A percentile compares a stretch with the other conserved stretches of the same genome.
These are phyloP conservation scores for Martes martes DNA, from an alignment of 2,113 vertebrate species.

Conservation along the genomic window DNA sequence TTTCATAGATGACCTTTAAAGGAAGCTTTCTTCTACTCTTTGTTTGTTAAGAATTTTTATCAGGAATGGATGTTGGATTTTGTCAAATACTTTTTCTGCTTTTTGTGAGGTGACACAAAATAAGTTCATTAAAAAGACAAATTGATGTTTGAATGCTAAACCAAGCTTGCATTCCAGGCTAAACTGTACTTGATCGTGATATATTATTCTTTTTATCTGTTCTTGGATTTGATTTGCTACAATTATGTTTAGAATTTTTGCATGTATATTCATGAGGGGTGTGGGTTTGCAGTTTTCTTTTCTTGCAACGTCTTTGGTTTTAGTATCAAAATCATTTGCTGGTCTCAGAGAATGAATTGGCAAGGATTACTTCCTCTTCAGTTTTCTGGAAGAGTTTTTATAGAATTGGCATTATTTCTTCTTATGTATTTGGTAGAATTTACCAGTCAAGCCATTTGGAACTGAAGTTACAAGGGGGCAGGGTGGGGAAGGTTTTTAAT, in stretches of 20 bases:
- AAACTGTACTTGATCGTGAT: background rate
- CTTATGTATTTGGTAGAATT: background rate
- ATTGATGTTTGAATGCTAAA: background rate
- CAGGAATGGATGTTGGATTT: background rate
- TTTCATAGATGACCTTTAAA: background rate
- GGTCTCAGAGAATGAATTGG: background rate
- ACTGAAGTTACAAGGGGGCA: background rate
- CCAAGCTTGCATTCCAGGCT: background rate
- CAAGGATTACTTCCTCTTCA: background rate
- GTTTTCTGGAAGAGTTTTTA: background rate
- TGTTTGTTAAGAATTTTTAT: background rate
- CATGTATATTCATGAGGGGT: background rate
- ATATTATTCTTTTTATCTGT: background rate
- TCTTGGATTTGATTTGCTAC: background rate
- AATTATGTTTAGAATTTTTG: conserved; percentile 30
- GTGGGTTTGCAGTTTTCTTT: conserved; percentile 10
- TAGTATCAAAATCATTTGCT: background rate
- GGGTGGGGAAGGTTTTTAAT: background rate
- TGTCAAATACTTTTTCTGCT: background rate
- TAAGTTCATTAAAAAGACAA: background rate
- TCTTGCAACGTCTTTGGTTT: background rate
- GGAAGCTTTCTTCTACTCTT: background rate
- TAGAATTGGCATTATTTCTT: background rate
- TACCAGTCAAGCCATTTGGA: background rate
- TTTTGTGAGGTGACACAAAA: background rate